A percentile compares a stretch with the other conserved stretches of the same genome.
Conservation (phyloP, 2,888 invertebrate genomes). For the Dynastes tityus region DNA sequence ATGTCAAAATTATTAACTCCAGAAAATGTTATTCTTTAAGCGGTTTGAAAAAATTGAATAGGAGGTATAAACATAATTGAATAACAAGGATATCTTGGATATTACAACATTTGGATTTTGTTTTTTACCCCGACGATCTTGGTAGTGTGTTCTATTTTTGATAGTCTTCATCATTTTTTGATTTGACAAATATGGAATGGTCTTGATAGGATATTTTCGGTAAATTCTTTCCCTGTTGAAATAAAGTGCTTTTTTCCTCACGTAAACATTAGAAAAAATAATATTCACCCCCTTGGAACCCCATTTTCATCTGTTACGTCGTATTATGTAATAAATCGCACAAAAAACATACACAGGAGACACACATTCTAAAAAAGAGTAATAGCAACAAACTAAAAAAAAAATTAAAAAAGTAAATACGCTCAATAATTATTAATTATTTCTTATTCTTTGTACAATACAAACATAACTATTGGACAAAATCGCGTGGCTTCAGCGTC, state of each 20-base stretch:
- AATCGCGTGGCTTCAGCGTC: slow-evolving; percentile 15
- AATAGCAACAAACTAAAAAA: background rate
- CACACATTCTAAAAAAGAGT: slow-evolving; percentile 20
- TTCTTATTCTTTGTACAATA: too few relatives aligned
- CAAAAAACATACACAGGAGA: slow-evolving; percentile 18
- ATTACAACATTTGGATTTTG: background rate
- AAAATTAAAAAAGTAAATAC: background rate
- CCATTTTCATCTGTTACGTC: background rate
- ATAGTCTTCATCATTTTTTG: background rate
- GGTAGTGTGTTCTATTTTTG: background rate
- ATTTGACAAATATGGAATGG: background rate
- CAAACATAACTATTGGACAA: too few relatives aligned
- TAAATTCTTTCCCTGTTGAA: background rate
- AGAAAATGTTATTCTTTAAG: background rate
- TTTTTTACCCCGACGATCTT: background rate
- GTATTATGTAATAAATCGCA: background rate
- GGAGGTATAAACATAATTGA: slow-evolving; percentile 2
- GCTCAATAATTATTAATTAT: too few relatives aligned
- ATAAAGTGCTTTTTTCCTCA: background rate
- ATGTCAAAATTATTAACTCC: too few relatives aligned
- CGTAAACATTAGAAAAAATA: background rate
- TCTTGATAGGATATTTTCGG: slow-evolving; percentile 7
- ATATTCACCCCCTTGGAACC: too few relatives aligned
- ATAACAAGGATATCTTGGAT: background rate
- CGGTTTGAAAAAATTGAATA: background rate